Conservation (phyloP, 2,888 invertebrate species). For the Tetheella fluctuosa region DNA sequence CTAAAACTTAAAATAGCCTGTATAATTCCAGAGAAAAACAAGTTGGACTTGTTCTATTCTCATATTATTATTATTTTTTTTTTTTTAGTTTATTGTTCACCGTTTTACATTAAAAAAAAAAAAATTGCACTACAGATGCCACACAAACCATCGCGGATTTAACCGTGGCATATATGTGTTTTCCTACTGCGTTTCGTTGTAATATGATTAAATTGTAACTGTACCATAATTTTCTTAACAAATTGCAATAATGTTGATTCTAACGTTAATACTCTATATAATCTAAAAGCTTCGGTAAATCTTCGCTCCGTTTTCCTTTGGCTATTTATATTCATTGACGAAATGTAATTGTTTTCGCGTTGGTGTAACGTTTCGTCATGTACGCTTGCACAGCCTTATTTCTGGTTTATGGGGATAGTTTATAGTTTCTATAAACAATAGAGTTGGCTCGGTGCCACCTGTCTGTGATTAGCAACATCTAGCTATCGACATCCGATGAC, state of each 20-base stretch:
- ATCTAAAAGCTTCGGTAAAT: neutral
- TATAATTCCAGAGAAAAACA: neutral
- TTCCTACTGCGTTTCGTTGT: neutral
- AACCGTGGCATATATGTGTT: too few species aligned
- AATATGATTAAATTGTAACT: too few species aligned
- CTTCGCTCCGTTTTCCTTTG: neutral
- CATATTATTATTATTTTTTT: too few species aligned
- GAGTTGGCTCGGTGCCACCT: conserved; percentile 66
- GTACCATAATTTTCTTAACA: neutral
- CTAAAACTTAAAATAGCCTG: neutral
- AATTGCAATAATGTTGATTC: neutral
- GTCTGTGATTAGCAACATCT: conserved; percentile 42
- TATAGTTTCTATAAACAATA: conserved; percentile 63
- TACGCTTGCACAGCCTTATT: conserved; percentile 46
- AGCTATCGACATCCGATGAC: conserved; percentile 40
- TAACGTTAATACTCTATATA: neutral
- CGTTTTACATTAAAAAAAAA: too few species aligned
- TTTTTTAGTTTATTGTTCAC: too few species aligned
- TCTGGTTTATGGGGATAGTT: conserved; percentile 53
- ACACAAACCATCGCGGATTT: too few species aligned
- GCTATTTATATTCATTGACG: conserved; percentile 16
- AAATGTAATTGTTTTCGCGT: conserved; percentile 8
- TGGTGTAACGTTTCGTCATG: conserved; percentile 19
- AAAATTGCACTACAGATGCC: too few species aligned
- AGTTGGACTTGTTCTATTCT: neutral